Base-by-base conservation (phyloP, 1,140 invertebrate genomes). In the Aphelinus certus region DNA sequence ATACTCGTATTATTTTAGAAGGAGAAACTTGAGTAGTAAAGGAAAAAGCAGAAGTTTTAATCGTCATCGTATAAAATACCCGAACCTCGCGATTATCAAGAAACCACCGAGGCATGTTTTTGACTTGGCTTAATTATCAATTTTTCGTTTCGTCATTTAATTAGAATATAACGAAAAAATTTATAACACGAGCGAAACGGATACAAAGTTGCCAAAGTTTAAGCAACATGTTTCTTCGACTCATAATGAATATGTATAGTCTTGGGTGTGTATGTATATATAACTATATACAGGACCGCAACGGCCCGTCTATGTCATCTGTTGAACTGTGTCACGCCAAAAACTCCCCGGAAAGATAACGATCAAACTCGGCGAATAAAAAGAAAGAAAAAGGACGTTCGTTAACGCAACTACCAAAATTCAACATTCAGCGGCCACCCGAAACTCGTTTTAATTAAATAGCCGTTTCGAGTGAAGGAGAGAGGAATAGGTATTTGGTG, bases 401-500 rank as follows among this genome's bases (percentile, higher is more conserved):
- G 71, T 63, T 76, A 76, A 76, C 70, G 57, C 49, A 72, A 65
- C 75, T 71, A 72, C 57, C 47, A 43, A 61, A 61, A 66, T 42
- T 45, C 51, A 65, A 48, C n/a, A 9, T 45, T 58, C 64, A 57
- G 58, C 71, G 75, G 58, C 75, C 75, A 71, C 65, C 75, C 65
- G 66, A 76, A 76, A 76, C 71, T 73, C 61, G 71, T 76, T 76
- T 76, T 76, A 76, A 76, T 76, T 76, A 73, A 76, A 76, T 76
- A 69, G 65, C 66, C 71, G 56, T 76, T 76, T 53, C 60, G 51
- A 71, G 62, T 71, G 75, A 76, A 72, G 45, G 64, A 72, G 71
- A 26, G 26, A 66, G 45, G 58, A 67, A 68, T 62, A 72, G 69
- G 51, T 48, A 74, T n/a, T 56, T 49, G 58, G 66, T 26, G 26